A percentile compares a stretch with the other conserved stretches of the same genome.
phyloP scores from a whole-genome alignment of 2,113 vertebrate genomes.

The Dendropsophus ebraccatus region DNA sequence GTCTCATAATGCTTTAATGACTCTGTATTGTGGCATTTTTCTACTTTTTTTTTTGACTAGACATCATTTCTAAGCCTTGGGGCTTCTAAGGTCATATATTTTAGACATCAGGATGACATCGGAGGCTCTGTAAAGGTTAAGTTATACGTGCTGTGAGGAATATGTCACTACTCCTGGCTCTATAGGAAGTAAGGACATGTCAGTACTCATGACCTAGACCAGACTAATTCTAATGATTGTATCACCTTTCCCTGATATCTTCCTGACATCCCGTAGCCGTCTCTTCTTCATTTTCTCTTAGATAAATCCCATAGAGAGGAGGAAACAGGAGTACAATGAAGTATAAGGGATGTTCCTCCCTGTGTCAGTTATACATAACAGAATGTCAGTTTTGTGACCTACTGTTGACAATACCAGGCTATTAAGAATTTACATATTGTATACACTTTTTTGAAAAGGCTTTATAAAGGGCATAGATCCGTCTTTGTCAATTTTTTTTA shows the following conservation, averaged over 20 bases:
- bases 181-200: slow-evolving; percentile 36
- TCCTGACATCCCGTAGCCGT: neutral
- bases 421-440: too few species aligned
- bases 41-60: slow-evolving; percentile 43
- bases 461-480: too few species aligned
- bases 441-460: too few species aligned
- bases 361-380: neutral
- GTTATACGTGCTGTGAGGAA: slow-evolving; percentile 19
- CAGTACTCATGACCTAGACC: slow-evolving; percentile 28
- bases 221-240: slow-evolving; percentile 8
- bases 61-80: slow-evolving; percentile 30
- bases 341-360: neutral
- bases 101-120: slow-evolving; percentile 30
- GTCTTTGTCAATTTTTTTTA: too few species aligned
- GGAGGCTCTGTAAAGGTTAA: slow-evolving; percentile 41
- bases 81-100: slow-evolving; percentile 38
- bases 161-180: slow-evolving; percentile 35
- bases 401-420: neutral
- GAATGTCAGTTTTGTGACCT: neutral
- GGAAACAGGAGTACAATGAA: neutral
- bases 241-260: neutral
- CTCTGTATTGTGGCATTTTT: slow-evolving; percentile 28
- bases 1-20: slow-evolving; percentile 5
- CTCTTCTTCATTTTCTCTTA: neutral
- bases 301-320: too few species aligned